phyloP scores from a whole-genome alignment of 2,888 invertebrate genomes.

The Oscheius sp. region DNA sequence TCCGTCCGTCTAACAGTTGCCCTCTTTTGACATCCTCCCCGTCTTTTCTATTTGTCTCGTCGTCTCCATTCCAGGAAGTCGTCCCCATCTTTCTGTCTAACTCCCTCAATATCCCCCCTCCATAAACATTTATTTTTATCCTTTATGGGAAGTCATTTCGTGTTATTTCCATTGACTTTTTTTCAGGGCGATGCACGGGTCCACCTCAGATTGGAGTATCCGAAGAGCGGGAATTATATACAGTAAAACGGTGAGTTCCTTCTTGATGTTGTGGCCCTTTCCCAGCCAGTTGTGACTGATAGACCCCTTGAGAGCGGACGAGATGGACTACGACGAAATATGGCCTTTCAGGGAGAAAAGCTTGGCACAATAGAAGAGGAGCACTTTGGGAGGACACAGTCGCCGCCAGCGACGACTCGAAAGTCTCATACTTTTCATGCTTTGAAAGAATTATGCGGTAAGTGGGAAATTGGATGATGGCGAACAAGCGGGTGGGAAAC shows the following conservation, averaged over 20 bases:
- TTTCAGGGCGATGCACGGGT: slow-evolving; percentile 20
- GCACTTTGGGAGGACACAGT: slow-evolving; percentile 27
- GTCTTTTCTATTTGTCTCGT: not conserved
- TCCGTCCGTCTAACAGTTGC: not conserved
- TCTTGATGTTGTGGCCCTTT: not conserved
- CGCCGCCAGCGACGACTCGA: slow-evolving; percentile 34
- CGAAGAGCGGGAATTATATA: slow-evolving; percentile 27
- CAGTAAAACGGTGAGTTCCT: slow-evolving; percentile 26
- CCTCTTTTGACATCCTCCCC: not conserved
- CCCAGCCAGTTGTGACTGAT: not conserved
- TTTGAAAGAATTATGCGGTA: slow-evolving; percentile 40
- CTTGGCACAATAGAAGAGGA: slow-evolving; percentile 34
- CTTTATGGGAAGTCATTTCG: not conserved
- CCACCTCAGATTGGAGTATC: slow-evolving; percentile 26
- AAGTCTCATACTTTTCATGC: slow-evolving; percentile 54
- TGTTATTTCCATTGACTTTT: not conserved
- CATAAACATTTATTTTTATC: not conserved
- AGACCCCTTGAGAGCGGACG: not conserved
- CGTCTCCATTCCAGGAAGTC: too few relatives aligned
- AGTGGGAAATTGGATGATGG: not conserved
- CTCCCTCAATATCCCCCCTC: too few relatives aligned
- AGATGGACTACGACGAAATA: not conserved
- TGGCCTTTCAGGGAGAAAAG: slow-evolving; percentile 32
- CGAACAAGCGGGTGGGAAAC: too few relatives aligned
- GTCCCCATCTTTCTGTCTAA: too few relatives aligned